Percentiles rank a stretch among this genome's conserved stretches.
phyloP scores from a whole-genome alignment of 2,888 invertebrate species.

The Hartigia nigra region DNA sequence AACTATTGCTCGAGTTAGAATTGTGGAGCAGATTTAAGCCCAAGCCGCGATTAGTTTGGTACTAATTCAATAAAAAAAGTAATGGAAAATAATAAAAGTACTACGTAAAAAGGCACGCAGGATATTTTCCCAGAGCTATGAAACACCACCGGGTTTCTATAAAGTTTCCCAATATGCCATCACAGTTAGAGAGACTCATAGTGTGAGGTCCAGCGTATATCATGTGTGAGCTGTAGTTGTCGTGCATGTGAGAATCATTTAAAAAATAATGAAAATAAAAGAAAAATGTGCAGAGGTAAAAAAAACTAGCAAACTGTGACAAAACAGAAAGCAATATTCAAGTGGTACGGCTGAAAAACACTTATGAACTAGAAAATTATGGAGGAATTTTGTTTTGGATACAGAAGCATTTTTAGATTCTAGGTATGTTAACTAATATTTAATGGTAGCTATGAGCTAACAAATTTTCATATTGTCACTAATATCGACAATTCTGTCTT shows the following conservation, averaged over 20 bases:
- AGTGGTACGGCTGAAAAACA: slow-evolving; percentile 23
- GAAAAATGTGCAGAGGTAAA: slow-evolving; percentile 41
- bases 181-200: neutral
- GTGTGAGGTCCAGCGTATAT: neutral
- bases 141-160: neutral
- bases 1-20: neutral
- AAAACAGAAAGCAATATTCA: slow-evolving; percentile 53
- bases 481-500: neutral
- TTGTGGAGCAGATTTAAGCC: neutral
- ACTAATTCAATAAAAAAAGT: neutral
- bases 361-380: slow-evolving; percentile 32
- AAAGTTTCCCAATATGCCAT: neutral
- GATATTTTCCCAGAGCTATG: neutral
- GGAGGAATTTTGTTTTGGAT: slow-evolving; percentile 20
- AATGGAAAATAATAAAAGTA: neutral
- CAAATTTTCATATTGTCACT: neutral
- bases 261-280: neutral
- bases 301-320: slow-evolving; percentile 41
- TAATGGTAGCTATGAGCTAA: neutral
- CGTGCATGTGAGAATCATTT: neutral
- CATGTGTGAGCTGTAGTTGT: neutral
- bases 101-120: neutral
- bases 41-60: neutral
- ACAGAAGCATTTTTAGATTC: neutral
- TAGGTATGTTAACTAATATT: neutral